Percentiles rank a stretch among this genome's conserved stretches.
These are phyloP conservation scores for Apotomis betuletana DNA, from an alignment of 2,888 invertebrate genomes.

Conservation along the genomic window DNA sequence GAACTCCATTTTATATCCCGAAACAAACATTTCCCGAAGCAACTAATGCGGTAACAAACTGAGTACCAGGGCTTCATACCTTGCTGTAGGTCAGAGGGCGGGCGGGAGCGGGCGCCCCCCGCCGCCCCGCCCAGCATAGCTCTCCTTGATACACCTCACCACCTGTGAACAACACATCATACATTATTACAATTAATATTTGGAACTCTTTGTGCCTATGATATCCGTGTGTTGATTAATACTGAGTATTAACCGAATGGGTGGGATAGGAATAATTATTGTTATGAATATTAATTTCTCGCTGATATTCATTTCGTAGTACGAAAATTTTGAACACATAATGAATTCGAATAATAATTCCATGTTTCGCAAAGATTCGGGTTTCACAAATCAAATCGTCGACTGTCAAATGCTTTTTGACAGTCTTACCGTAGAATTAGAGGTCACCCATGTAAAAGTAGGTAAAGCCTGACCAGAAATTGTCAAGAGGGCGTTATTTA, in stretches of 20 bases:
- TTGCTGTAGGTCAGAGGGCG: conserved; percentile 79
- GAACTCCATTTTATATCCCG: conserved; percentile 45
- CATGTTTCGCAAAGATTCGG: too few relatives aligned
- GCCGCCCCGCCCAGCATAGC: conserved; percentile 83
- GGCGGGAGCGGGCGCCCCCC: conserved; percentile 83
- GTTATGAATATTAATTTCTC: too few relatives aligned
- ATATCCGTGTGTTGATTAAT: conserved; percentile 24
- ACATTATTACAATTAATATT: conserved; percentile 39
- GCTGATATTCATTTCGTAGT: too few relatives aligned
- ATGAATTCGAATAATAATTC: too few relatives aligned
- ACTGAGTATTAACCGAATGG: conserved; percentile 5
- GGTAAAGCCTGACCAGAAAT: too few relatives aligned
- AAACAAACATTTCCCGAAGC: conserved; percentile 4
- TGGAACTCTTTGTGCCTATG: conserved; percentile 20
- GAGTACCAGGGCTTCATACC: conserved; percentile 71
- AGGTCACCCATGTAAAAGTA: too few relatives aligned
- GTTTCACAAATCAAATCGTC: too few relatives aligned
- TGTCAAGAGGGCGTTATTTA: too few relatives aligned
- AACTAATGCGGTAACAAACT: conserved; percentile 17
- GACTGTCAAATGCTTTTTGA: too few relatives aligned
- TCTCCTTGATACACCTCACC: conserved; percentile 76
- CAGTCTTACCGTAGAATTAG: too few relatives aligned
- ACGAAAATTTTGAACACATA: too few relatives aligned
- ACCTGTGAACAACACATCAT: conserved; percentile 62
- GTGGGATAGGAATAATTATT: too few relatives aligned